phyloP scores from a whole-genome alignment of 1,140 invertebrate genomes.

The Drosophila pachea region DNA sequence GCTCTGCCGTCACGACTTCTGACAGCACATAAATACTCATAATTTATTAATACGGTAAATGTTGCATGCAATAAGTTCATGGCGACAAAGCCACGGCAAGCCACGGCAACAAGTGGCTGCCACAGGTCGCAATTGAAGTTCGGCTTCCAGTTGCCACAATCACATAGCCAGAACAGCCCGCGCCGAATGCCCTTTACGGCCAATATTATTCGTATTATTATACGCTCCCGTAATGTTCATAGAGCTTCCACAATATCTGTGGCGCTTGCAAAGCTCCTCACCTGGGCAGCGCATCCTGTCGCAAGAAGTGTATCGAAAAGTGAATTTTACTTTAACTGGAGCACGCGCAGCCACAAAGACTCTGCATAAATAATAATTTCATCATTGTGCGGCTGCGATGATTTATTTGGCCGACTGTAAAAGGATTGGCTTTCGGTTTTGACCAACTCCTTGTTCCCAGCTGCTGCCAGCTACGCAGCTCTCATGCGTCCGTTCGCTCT shows the following conservation, averaged over 20 bases:
- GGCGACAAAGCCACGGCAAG: conserved; percentile 54
- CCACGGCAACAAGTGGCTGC: conserved; percentile 42
- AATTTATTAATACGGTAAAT: conserved; percentile 79
- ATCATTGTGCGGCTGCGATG: conserved; percentile 73
- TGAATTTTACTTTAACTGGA: conserved; percentile 65
- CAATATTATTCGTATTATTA: background rate
- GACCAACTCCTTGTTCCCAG: conserved; percentile 23
- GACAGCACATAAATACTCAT: conserved; percentile 79
- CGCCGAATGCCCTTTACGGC: conserved; percentile 2
- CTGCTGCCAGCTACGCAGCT: background rate
- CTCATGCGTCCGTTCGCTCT: background rate
- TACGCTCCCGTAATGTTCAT: too few species aligned
- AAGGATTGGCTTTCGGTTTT: conserved; percentile 62
- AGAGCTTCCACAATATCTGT: background rate
- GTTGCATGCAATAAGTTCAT: conserved; percentile 76
- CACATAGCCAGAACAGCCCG: conserved; percentile 5
- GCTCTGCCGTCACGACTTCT: conserved; percentile 77
- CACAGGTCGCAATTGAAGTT: conserved; percentile 39
- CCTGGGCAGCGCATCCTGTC: too few species aligned
- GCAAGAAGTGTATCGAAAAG: conserved; percentile 38
- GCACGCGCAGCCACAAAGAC: conserved; percentile 57
- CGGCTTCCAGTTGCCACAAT: conserved; percentile 3
- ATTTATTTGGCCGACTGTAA: conserved; percentile 73
- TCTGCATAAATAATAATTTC: conserved; percentile 79
- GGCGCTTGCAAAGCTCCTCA: too few species aligned